Conservation (phyloP, 2,113 vertebrate species). For the Sebastes fasciatus region DNA sequence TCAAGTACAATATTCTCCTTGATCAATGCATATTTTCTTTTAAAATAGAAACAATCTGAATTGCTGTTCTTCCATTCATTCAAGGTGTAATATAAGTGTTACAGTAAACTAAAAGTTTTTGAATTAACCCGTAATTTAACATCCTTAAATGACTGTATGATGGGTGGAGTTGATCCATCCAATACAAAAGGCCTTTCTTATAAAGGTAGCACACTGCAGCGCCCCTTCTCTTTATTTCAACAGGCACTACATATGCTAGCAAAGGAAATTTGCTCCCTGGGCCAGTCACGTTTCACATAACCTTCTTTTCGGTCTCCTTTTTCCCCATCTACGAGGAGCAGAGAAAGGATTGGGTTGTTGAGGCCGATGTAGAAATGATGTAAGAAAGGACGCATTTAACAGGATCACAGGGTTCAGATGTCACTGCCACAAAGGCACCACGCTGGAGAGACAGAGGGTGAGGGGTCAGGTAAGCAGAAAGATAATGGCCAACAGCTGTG, state of each 20-base stretch:
- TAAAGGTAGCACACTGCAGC: not conserved
- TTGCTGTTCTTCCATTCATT: not conserved
- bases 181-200: conserved; percentile 24
- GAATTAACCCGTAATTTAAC: not conserved
- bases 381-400: conserved; percentile 77
- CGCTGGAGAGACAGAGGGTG: conserved; percentile 58
- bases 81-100: not conserved
- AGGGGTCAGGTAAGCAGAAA: conserved; percentile 69
- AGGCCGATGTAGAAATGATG: conserved; percentile 59
- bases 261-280: conserved; percentile 67
- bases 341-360: conserved; percentile 60
- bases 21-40: not conserved
- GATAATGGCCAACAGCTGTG: conserved; percentile 75
- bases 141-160: conserved; percentile 14
- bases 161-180: not conserved
- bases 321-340: conserved; percentile 16
- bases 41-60: not conserved
- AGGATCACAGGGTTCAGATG: conserved; percentile 78
- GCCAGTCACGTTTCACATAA: conserved; percentile 29
- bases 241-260: conserved; percentile 48
- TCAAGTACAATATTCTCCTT: conserved; percentile 7
- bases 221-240: conserved; percentile 19
- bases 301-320: conserved; percentile 41
- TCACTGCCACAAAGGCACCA: conserved; percentile 76
- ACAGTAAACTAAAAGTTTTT: not conserved